A percentile compares a stretch with the other conserved stretches of the same genome.
These are phyloP conservation scores for Mormyrus hasselquistii DNA, from an alignment of 2,797 vertebrate genomes.

Conservation along the genomic window DNA sequence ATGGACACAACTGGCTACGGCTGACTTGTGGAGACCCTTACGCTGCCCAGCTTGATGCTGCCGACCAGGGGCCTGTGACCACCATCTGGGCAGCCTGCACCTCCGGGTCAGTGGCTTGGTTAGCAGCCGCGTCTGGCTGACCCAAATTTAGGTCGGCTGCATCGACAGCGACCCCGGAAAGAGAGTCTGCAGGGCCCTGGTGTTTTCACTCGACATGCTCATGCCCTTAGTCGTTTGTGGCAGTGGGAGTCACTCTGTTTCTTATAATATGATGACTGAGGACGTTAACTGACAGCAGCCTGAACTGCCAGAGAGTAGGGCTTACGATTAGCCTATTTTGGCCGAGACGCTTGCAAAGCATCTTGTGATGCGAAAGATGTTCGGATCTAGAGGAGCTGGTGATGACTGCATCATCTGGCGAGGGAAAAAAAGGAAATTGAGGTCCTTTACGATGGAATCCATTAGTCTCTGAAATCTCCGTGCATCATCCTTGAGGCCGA, in stretches of 20 bases:
- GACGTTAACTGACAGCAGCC: not conserved
- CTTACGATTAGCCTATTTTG: not conserved
- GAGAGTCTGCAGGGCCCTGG: not conserved
- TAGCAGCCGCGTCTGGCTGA: not conserved
- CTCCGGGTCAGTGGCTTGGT: not conserved
- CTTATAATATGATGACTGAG: not conserved
- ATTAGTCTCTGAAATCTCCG: not conserved
- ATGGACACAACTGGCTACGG: not conserved
- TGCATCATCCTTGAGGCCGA: not conserved
- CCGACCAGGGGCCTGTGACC: not conserved
- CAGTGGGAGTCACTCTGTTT: not conserved
- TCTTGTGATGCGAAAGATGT: not conserved
- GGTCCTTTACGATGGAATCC: not conserved
- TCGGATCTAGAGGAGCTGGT: not conserved
- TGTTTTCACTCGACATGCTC: not conserved
- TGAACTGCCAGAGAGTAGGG: not conserved
- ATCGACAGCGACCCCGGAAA: not conserved
- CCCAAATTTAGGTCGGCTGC: not conserved
- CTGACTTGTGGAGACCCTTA: not conserved
- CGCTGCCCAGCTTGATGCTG: not conserved
- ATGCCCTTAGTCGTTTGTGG: not conserved
- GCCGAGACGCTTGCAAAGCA: not conserved
- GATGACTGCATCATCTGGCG: not conserved
- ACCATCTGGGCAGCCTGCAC: not conserved
- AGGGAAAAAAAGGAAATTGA: not conserved